phyloP scores from a whole-genome alignment of 1,140 invertebrate species.

The Aricia agestis region DNA sequence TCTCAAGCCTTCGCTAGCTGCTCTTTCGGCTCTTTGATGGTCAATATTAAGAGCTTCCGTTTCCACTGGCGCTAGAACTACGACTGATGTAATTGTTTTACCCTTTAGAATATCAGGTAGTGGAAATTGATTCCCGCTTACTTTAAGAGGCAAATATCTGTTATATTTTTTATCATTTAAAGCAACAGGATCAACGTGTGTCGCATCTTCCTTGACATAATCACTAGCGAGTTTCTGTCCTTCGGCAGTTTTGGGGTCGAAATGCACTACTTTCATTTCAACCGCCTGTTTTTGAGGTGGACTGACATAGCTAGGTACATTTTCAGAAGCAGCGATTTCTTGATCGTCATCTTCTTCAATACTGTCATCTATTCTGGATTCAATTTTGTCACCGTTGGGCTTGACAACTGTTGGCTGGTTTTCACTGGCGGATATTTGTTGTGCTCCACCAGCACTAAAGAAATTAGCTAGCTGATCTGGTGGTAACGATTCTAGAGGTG shows the following conservation, averaged over 20 bases:
- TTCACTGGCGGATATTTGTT: slow-evolving; percentile 83
- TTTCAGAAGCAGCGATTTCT: slow-evolving; percentile 66
- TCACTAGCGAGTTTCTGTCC: slow-evolving; percentile 83
- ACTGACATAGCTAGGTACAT: slow-evolving; percentile 61
- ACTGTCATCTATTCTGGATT: slow-evolving; percentile 73
- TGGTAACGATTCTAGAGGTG: slow-evolving; percentile 87
- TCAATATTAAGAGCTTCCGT: slow-evolving; percentile 76
- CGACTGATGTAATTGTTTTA: slow-evolving; percentile 86
- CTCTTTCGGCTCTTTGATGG: slow-evolving; percentile 63
- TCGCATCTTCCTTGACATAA: slow-evolving; percentile 84
- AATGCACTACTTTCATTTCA: slow-evolving; percentile 90
- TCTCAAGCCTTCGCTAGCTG: slow-evolving; percentile 69
- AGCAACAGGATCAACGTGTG: slow-evolving; percentile 83
- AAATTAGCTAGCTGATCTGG: slow-evolving; percentile 90
- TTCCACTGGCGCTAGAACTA: slow-evolving; percentile 87
- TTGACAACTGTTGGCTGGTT: slow-evolving; percentile 80
- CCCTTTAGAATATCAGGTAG: slow-evolving; percentile 85
- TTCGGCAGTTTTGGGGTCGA: slow-evolving; percentile 84
- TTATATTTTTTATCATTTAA: slow-evolving; percentile 86
- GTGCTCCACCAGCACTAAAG: slow-evolving; percentile 84
- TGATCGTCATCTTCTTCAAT: slow-evolving; percentile 67
- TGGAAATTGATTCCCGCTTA: slow-evolving; percentile 89
- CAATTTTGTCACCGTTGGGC: slow-evolving; percentile 77
- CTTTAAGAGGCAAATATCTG: slow-evolving; percentile 88
- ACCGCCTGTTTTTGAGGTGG: slow-evolving; percentile 78